These are phyloP conservation scores for Numenius phaeopus DNA, from an alignment of 2,797 vertebrate genomes.

Conservation along the genomic window DNA sequence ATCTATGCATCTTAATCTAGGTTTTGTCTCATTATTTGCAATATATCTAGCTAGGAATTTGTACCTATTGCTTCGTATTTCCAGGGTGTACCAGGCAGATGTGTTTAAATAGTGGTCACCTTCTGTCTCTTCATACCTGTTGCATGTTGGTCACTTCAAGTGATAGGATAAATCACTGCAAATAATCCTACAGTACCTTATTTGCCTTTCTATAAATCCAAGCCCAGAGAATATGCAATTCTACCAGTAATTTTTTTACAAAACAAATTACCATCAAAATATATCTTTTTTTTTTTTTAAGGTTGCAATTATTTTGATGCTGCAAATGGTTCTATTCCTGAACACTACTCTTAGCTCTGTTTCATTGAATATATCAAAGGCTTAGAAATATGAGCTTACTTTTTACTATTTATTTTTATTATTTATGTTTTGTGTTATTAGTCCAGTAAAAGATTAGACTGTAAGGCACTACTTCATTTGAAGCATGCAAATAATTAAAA, in stretches of 20 bases:
- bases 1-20: neutral
- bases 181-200: neutral
- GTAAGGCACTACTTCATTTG: neutral
- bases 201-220: neutral
- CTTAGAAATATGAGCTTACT: neutral
- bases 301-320: neutral
- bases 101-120: neutral
- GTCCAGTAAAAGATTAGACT: neutral
- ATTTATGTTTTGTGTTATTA: neutral
- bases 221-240: neutral
- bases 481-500: neutral
- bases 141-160: rapidly evolving
- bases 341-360: neutral
- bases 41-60: neutral
- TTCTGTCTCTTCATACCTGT: neutral
- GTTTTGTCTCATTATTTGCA: neutral
- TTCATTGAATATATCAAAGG: neutral
- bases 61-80: neutral
- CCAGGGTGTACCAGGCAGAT: neutral
- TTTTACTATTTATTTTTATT: neutral
- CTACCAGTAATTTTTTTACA: neutral
- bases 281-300: neutral
- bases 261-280: neutral
- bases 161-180: neutral
- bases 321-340: neutral